Evolutionary conservation across 2,113 vertebrate genomes (phyloP).

Genomic region (Dasyurus viverrinus): DNA sequence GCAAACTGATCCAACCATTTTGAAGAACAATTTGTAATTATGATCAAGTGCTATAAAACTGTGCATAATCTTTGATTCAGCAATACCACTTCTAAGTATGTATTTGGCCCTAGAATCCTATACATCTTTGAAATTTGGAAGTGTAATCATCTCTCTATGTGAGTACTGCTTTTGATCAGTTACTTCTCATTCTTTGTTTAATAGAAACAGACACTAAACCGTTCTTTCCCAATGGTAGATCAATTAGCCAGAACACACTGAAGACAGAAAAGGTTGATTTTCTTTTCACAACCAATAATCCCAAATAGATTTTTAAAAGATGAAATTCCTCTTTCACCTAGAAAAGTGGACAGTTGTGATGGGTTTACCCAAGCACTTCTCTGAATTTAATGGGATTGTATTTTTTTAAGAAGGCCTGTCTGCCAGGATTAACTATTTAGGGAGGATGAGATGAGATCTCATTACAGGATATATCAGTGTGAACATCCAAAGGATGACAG

Average conservation of each 20-base stretch:
- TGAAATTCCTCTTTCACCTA: constrained; percentile 35
- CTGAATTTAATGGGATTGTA: neutral
- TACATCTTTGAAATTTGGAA: neutral
- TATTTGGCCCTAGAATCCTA: neutral
- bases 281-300: neutral
- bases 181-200: constrained; percentile 31
- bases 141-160: neutral
- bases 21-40: too few species aligned
- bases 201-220: constrained; percentile 7
- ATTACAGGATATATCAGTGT: neutral
- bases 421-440: neutral
- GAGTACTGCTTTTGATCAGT: neutral
- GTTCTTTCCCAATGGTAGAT: constrained; percentile 17
- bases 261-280: constrained; percentile 18
- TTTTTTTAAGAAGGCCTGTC: constrained; percentile 13
- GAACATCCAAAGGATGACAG: neutral
- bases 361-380: constrained; percentile 9
- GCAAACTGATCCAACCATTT: too few species aligned
- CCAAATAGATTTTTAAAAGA: constrained; percentile 41
- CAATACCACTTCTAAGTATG: too few species aligned
- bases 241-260: constrained; percentile 27
- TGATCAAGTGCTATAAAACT: too few species aligned
- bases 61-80: too few species aligned
- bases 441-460: neutral
- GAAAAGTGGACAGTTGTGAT: constrained; percentile 33